A percentile compares a stretch with the other conserved stretches of the same genome.
phyloP scores from a whole-genome alignment of 1,140 invertebrate species.

The Brachionus sp. region DNA sequence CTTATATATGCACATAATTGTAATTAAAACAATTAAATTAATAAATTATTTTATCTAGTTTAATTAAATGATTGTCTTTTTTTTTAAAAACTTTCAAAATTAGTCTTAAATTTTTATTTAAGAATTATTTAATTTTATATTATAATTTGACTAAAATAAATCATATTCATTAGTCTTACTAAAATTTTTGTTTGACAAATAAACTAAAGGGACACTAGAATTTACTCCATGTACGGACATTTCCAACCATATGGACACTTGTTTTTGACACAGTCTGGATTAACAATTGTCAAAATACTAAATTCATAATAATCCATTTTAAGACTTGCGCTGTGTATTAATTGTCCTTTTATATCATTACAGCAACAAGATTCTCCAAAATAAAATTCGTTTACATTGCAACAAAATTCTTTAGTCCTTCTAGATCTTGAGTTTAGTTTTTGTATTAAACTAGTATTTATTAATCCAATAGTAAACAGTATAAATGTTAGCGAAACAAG shows the following conservation, averaged over 20 bases:
- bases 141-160: no score
- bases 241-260: conserved; percentile 20
- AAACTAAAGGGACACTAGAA: background rate
- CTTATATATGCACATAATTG: no score
- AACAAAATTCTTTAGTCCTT: background rate
- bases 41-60: no score
- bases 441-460: background rate
- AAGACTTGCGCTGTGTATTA: background rate
- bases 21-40: no score
- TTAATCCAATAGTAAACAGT: background rate
- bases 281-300: background rate
- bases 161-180: background rate
- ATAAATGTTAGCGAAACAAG: background rate
- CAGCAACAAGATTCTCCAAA: conserved; percentile 18
- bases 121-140: no score
- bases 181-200: background rate
- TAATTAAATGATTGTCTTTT: no score
- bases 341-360: background rate
- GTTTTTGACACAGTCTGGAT: conserved; percentile 11
- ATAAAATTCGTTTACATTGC: background rate
- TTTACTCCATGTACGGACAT: background rate
- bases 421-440: background rate
- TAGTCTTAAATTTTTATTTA: no score
- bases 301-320: background rate
- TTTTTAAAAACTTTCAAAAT: no score